Conservation (phyloP, 2,113 vertebrate species). For the Cariama cristata region DNA sequence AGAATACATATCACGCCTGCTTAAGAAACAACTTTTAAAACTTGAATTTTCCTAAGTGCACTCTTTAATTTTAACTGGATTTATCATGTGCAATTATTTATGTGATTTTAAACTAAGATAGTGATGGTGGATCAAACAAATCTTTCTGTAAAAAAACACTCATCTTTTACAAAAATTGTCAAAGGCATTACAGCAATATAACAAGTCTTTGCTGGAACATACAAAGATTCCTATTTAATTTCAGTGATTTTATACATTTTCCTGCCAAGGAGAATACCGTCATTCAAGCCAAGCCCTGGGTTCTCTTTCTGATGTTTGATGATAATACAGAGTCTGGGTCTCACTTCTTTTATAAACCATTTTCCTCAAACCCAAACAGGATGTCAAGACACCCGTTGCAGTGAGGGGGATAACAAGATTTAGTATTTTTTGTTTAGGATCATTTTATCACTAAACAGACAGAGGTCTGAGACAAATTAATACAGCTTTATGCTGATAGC, state of each 20-base stretch:
- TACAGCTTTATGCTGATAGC: neutral
- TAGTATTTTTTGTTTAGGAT: neutral
- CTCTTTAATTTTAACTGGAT: neutral
- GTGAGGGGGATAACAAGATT: neutral
- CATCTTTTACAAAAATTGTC: neutral
- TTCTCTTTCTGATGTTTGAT: neutral
- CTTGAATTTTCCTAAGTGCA: neutral
- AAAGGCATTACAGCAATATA: neutral
- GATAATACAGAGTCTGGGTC: neutral
- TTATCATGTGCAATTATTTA: neutral
- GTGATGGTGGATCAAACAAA: neutral
- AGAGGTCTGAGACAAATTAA: neutral
- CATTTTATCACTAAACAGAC: neutral
- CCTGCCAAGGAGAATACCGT: neutral
- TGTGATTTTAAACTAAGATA: neutral
- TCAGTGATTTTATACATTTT: neutral
- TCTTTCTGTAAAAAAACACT: neutral
- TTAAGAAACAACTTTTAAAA: neutral
- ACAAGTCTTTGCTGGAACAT: neutral
- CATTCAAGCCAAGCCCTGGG: neutral
- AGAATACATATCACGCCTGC: neutral
- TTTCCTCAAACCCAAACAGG: neutral
- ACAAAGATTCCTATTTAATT: neutral
- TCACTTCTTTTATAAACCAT: neutral
- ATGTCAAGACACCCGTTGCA: neutral